Evolutionary conservation across 2,797 vertebrate species (phyloP), one percentile per base, ranked within the genome.

Genomic region (Artibeus lituratus): DNA sequence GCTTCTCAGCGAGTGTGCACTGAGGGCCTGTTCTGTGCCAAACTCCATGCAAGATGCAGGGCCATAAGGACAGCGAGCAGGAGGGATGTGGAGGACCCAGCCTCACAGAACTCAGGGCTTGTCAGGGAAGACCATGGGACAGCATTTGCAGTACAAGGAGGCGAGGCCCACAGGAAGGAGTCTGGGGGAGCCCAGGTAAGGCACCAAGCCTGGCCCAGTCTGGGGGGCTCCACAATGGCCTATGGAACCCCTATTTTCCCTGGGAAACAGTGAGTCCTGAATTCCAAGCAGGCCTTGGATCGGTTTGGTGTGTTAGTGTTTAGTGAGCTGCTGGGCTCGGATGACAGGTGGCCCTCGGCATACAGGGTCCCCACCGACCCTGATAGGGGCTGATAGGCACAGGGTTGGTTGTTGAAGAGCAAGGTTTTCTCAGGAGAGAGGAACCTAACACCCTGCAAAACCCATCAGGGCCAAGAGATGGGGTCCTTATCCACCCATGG

Each of bases 241-340:
- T 51, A 7, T 1, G 35, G 76, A 76, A 51, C 29, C 15, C n/a
- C n/a, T 10, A 0, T 1, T 2, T 11, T 44, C 39, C 22, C 37
- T 10, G 55, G 42, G n/a, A 32, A 57, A 12, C 19, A 3, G 29
- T 24, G 70, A 18, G 14, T 57, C 49, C 77, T 42, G 65, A 42
- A 80, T 37, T 89, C 72, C 39, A 35, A 47, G 44, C 32, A 35
- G 53, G n/a, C 44, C 21, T 14, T 11, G 24, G 44, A 19, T 7
- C 0, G 2, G 49, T 35, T 14, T 3, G 42, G 12, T 3, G 2
- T 8, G n/a, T 35, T 32, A 32, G 22, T 2, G 0, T 22, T 12
- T 29, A n/a, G 21, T 15, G 32, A n/a, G 51, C 35, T 10, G 1
- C 49, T 16, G 8, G 47, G 39, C 81, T 53, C 3, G 0, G 70